These are phyloP conservation scores for Hesperophylax magnus DNA, from an alignment of 1,140 invertebrate genomes.

Conservation along the genomic window DNA sequence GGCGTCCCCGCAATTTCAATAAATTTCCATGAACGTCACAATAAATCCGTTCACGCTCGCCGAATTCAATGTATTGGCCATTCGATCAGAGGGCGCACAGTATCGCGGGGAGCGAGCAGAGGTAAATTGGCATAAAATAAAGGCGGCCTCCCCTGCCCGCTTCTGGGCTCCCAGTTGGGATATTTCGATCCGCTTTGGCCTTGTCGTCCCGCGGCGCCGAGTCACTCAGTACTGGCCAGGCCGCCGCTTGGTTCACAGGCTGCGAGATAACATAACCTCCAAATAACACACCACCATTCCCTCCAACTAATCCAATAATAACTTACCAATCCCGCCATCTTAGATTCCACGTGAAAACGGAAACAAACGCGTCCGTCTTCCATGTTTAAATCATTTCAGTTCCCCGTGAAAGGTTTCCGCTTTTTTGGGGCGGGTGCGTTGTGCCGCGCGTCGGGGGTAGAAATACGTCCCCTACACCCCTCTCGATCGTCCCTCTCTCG, in stretches of 20 bases:
- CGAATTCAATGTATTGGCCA: no score
- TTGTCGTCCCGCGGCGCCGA: slow-evolving; percentile 31
- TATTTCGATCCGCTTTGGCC: neutral
- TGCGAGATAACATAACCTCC: slow-evolving; percentile 50
- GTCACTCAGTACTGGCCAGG: slow-evolving; percentile 67
- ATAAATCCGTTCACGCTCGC: no score
- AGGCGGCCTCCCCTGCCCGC: neutral
- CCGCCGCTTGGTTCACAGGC: slow-evolving; percentile 65
- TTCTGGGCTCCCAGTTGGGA: neutral
- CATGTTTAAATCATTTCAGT: neutral
- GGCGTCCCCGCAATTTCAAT: no score
- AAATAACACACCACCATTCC: slow-evolving; percentile 60
- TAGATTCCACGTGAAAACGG: slow-evolving; percentile 37
- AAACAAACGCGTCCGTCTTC: neutral
- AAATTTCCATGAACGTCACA: no score
- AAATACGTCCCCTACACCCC: no score
- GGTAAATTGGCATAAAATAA: no score
- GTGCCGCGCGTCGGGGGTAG: neutral
- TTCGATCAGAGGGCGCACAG: no score
- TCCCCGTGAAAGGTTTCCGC: slow-evolving; percentile 60
- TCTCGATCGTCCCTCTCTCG: neutral
- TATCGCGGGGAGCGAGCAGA: no score
- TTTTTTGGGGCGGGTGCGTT: slow-evolving; percentile 63
- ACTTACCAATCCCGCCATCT: no score
- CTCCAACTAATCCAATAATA: slow-evolving; percentile 47